Evolutionary conservation across 2,797 vertebrate species (phyloP), one percentile per base, ranked within the genome.

Genomic region (Phaenicophaeus curvirostris): DNA sequence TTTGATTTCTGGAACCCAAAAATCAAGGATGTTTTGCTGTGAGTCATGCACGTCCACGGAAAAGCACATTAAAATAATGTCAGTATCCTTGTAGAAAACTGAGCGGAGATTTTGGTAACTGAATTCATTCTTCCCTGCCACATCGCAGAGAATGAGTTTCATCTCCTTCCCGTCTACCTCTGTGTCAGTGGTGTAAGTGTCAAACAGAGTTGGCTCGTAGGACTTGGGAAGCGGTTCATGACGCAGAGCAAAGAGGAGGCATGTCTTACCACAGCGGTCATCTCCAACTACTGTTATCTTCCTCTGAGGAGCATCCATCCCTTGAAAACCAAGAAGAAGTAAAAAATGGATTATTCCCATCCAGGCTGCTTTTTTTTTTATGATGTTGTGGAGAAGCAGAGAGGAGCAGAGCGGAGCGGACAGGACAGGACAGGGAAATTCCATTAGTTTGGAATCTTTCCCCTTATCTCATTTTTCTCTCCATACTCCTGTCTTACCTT

Each of bases 1-100:
- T 89, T 85, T 6, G 23, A 84, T 78, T 92, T 95, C 81, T 82
- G 50, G 51, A 91, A 85, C 27, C 15, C 71, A 50, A 42, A 90
- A 85, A 66, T 41, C 57, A 35, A 87, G 71, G 48, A 67, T 53
- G 39, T 59, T 84, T 81, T 85, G 63, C 74, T 25, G 84, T 15
- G 51, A 91, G 55, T 89, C 33, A 48, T 67, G 69, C 54, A 73
- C 86, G 50, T 80, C 72, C 73, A 85, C 13, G 0, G 69, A 65
- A 68, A 50, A 94, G 24, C 62, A 87, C 46, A 41, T 80, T 77
- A 87, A 85, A 92, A 46, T 68, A 62, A 85, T 1, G 5, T 55
- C 35, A 0, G 18, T 66, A 61, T 71, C 57, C 35, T 31, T 33
- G 21, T 69, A 86, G 82, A 83, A 65, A 50, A 68, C 65, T 9